Base-by-base conservation (phyloP, 2,888 invertebrate genomes). In the Sarcophaga subvicina region DNA sequence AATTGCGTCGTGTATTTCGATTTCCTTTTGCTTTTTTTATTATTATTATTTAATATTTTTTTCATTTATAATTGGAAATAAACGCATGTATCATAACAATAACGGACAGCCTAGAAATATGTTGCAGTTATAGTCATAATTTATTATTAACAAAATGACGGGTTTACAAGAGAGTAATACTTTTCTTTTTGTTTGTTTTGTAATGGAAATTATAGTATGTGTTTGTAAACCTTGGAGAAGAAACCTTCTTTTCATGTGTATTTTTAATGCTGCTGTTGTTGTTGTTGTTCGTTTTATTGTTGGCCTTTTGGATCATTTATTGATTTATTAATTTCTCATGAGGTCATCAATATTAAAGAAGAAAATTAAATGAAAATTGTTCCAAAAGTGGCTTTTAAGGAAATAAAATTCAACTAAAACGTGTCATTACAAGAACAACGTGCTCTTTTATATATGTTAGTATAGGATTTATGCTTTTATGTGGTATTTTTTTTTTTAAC, bases 301-400 rank as follows among this genome's bases (percentile, higher is more conserved):
- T 81, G 37, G 75, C 6, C 64, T 45, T 64, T 80, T 12, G n/a
- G 59, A 80, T 78, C 37, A 70, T 10, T 75, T 87, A 87, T 87
- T 66, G 87, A 84, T 84, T 87, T 84, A 80, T 78, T 77, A 86
- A 81, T 64, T 78, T 45, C 59, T 59, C 54, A 82, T 87, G 87
- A 87, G 81, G 84, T 87, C 84, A 87, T 66, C 84, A 62, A 82
- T 79, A 76, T 59, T 79, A 54, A 67, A 25, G 60, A 76, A 67
- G 25, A 62, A 70, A 67, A 71, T 37, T 22, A 47, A 76, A 59
- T 67, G 59, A 66, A 78, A 85, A 60, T 4, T 27, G n/a, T 12
- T 17, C 54, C 54, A 17, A 54, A 54, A 54, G 54, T 54, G 37
- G 2, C 37, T 37, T 11, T 83, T 47, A 62, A 72, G 66, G 22